Base-by-base conservation (phyloP, 2,113 vertebrate genomes). In the Callorhinus ursinus region DNA sequence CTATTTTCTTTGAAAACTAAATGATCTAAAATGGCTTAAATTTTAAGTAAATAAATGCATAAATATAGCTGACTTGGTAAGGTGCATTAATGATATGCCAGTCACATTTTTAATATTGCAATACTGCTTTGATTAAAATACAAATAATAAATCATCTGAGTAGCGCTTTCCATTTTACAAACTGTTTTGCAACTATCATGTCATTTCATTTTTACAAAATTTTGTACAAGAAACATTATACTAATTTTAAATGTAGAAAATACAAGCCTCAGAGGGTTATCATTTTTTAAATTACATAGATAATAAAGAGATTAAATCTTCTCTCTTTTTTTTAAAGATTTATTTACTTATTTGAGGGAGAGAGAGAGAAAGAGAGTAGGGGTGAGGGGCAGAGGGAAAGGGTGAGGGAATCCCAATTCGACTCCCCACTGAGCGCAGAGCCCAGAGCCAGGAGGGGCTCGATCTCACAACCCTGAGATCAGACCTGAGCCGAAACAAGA, bases 81-180 rank as follows among this genome's bases (percentile, higher is more conserved):
- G 0, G 1, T 88, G 74, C 49, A 14, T 74, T 74, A 61, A 61
- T n/a, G 71, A 28, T 46, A 59, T 33, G 33, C 7, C 9, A 39
- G 22, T 74, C 10, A 72, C 53, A 61, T 84, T 85, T 92, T 63
- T 5, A 76, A 51, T 79, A 53, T 19, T 51, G 10, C 1, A 15
- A 63, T 83, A 19, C 22, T 86, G 39, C 46, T 74, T 74, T 85
- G 39, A 79, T 61, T 85, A 90, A 69, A 84, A 79, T 42, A 84
- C 49, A 72, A 72, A 93, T 69, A 90, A 93, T 15, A 69, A 76
- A 89, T 85, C 28, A 85, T 91, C 16, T 57, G 85, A 81, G 24
- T 19, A 53, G 28, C 12, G 8, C 42, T 85, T n/a, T 28, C 14
- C 4, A 79, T 63, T 80, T 91, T 81, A 61, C 9, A 69, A 55